Base-by-base conservation (phyloP, 2,797 vertebrate genomes). In the Hemibagrus guttatus region DNA sequence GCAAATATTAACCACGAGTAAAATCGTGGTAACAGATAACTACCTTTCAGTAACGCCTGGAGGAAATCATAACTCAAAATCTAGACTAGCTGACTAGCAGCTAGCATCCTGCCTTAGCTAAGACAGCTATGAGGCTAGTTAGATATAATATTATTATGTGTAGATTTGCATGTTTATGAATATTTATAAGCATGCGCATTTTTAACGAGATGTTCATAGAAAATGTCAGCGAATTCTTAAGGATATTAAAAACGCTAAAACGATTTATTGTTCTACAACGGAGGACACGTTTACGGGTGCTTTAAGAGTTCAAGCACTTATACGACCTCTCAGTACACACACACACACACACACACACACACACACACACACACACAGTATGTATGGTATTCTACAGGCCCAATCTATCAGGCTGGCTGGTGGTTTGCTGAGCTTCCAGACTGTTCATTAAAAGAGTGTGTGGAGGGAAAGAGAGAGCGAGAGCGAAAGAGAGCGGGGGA, bases 401-500 rank as follows among this genome's bases (percentile, higher is more conserved):
- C 42, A 35, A 88, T 90, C 83, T 52, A 87, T 89, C 83, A 89
- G 85, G 86, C 81, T 81, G 63, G 42, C n/a, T 49, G 42, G 80
- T 85, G 85, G 80, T 75, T 83, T 83, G 46, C 82, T 81, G 74
- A 83, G 66, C 49, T 66, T 89, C 87, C 83, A 76, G 82, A 90
- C 58, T 58, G 83, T 83, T 86, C 85, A 86, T 88, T 88, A 82
- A 61, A 79, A 68, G 72, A 82, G 74, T 5, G 76, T 87, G 86
- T 81, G 64, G 87, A 82, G 83, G n/a, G 59, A 87, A 56, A 35
- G 76, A 88, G 83, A 35, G 6, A 46, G 46, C 0, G 8, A 46
- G 46, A 46, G 0, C 3, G 46, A 46, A 6, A 46, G 46, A 46
- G 8, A 46, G 46, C 3, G 6, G 6, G 46, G 6, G 8, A 46